Evolutionary conservation across 2,113 vertebrate genomes (phyloP).

Genomic region (Desmodus rotundus): DNA sequence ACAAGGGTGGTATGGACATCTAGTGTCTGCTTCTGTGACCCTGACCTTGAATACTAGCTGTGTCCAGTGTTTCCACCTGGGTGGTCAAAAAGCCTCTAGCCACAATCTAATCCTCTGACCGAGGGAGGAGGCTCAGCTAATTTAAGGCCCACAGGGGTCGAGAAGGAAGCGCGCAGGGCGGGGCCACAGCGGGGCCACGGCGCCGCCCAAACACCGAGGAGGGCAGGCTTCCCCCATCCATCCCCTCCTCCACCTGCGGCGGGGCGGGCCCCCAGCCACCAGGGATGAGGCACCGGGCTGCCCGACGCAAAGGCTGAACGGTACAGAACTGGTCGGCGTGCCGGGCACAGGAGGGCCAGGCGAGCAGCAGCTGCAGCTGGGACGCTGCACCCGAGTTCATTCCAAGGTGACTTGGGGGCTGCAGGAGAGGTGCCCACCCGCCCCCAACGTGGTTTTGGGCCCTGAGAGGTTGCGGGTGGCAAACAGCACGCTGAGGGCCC

Average conservation of each 20-base stretch:
- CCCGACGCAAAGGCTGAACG: not conserved
- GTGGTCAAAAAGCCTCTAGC: not conserved
- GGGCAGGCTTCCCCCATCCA: too few relatives aligned
- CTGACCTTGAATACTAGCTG: not conserved
- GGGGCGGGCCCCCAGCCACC: too few relatives aligned
- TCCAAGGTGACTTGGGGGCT: not conserved
- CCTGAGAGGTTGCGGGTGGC: not conserved
- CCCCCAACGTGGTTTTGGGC: not conserved
- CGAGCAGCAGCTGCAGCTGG: not conserved
- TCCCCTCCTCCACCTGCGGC: too few relatives aligned
- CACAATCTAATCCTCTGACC: rapidly evolving
- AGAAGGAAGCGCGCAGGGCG: rapidly evolving
- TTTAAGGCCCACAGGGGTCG: rapidly evolving
- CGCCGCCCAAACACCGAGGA: too few relatives aligned
- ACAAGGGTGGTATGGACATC: rapidly evolving
- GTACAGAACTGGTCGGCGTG: not conserved
- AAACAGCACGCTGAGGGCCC: not conserved
- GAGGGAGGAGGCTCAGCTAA: not conserved
- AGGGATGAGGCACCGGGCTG: too few relatives aligned
- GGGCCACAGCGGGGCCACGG: not conserved
- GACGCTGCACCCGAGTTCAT: not conserved
- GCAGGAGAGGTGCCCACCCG: not conserved
- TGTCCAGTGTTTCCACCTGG: rapidly evolving
- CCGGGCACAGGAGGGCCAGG: not conserved
- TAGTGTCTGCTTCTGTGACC: too few relatives aligned